Percentiles rank a stretch among this genome's conserved stretches.
These are phyloP conservation scores for Oreotrochilus melanogaster DNA, from an alignment of 2,113 vertebrate genomes.

Conservation along the genomic window DNA sequence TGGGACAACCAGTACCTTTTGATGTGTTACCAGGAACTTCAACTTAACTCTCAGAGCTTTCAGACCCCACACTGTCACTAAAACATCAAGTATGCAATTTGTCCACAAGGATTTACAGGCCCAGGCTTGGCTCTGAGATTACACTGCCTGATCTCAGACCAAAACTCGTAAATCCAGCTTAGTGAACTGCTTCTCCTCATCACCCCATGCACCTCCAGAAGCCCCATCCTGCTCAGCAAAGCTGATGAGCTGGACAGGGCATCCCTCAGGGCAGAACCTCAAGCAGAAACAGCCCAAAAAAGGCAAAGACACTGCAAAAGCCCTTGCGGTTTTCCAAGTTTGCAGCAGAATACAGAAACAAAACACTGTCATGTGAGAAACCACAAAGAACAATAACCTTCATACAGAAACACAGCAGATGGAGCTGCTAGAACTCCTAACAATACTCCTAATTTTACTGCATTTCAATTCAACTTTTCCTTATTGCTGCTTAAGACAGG, in stretches of 20 bases:
- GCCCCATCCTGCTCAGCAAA: background rate
- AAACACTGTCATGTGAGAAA: background rate
- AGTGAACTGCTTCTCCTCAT: background rate
- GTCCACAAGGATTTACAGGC: background rate
- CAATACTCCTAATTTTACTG: background rate
- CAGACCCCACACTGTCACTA: background rate
- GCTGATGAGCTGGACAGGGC: background rate
- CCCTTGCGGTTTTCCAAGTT: background rate
- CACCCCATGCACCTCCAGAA: background rate
- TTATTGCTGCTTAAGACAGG: background rate
- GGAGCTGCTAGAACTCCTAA: background rate
- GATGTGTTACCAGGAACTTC: background rate
- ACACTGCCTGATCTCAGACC: background rate
- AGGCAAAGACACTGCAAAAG: background rate
- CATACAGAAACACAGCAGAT: accelerated
- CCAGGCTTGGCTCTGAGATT: background rate
- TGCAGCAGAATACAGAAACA: background rate
- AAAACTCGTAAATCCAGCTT: background rate
- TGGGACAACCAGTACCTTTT: background rate
- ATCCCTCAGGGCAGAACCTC: background rate
- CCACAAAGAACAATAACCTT: background rate
- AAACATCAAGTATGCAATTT: background rate
- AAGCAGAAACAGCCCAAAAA: background rate
- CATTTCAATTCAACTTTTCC: background rate
- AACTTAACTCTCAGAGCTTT: background rate